These are phyloP conservation scores for Ischnura elegans DNA, from an alignment of 2,888 invertebrate genomes.

Conservation along the genomic window DNA sequence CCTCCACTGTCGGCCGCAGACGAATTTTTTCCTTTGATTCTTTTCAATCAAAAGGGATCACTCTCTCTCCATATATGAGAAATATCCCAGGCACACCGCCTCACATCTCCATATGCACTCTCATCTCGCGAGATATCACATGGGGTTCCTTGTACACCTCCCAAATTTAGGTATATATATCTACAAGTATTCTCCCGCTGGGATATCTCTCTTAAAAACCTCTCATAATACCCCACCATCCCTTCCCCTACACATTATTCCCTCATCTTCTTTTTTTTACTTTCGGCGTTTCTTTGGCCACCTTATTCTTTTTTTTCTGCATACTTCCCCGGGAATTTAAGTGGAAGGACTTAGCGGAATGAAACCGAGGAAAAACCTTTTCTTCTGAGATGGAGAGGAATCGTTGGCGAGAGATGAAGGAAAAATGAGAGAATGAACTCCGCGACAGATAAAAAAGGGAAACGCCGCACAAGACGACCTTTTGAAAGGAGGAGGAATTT, in stretches of 20 bases:
- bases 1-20: constrained; percentile 45
- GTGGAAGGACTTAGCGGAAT: constrained; percentile 44
- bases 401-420: not conserved
- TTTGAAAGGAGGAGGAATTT: constrained; percentile 19
- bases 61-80: constrained; percentile 53
- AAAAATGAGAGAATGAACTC: constrained; percentile 28
- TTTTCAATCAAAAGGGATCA: constrained; percentile 65
- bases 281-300: constrained; percentile 33
- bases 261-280: too few species aligned
- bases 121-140: constrained; percentile 1
- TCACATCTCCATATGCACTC: not conserved
- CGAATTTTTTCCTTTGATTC: constrained; percentile 50
- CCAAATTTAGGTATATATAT: not conserved
- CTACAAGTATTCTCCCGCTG: not conserved
- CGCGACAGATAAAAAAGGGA: not conserved
- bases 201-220: constrained; percentile 2
- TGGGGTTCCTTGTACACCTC: not conserved
- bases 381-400: constrained; percentile 12
- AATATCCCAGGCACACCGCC: not conserved
- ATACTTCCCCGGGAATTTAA: constrained; percentile 39
- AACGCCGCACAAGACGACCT: not conserved
- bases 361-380: constrained; percentile 52
- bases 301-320: constrained; percentile 24
- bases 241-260: not conserved
- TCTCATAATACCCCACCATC: not conserved